Percentiles rank a stretch among this genome's conserved stretches.
phyloP scores from a whole-genome alignment of 2,888 invertebrate genomes.

The Pyrgus malvae region DNA sequence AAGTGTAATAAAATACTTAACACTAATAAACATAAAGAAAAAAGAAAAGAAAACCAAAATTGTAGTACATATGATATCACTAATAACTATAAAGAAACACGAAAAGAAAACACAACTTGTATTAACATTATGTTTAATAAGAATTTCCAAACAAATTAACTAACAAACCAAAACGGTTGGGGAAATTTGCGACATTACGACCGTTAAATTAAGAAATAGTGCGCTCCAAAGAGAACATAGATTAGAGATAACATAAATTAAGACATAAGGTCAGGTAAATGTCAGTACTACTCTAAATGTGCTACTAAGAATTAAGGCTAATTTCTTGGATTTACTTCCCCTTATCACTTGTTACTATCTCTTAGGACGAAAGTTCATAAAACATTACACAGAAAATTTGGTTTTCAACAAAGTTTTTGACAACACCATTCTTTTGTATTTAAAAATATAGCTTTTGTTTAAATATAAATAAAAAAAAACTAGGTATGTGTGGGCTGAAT shows the following conservation, averaged over 20 bases:
- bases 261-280: slow-evolving; percentile 26
- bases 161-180: background rate
- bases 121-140: too few species aligned
- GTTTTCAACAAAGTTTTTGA: background rate
- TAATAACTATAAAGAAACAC: too few species aligned
- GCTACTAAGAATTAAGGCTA: slow-evolving; percentile 19
- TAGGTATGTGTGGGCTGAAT: too few species aligned
- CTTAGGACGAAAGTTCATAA: background rate
- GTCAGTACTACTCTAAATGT: slow-evolving; percentile 21
- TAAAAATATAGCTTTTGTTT: too few species aligned
- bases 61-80: too few species aligned
- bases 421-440: too few species aligned
- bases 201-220: slow-evolving; percentile 25
- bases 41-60: too few species aligned
- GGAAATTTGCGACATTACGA: slow-evolving; percentile 8
- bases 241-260: slow-evolving; percentile 23
- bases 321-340: slow-evolving; percentile 5
- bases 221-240: slow-evolving; percentile 16
- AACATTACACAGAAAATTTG: background rate
- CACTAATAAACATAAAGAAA: too few species aligned
- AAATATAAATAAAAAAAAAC: too few species aligned
- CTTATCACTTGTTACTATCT: slow-evolving; percentile 1
- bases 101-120: too few species aligned
- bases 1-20: too few species aligned
- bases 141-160: background rate